phyloP scores from a whole-genome alignment of 2,797 vertebrate genomes.

The Gymnothorax reevesii region DNA sequence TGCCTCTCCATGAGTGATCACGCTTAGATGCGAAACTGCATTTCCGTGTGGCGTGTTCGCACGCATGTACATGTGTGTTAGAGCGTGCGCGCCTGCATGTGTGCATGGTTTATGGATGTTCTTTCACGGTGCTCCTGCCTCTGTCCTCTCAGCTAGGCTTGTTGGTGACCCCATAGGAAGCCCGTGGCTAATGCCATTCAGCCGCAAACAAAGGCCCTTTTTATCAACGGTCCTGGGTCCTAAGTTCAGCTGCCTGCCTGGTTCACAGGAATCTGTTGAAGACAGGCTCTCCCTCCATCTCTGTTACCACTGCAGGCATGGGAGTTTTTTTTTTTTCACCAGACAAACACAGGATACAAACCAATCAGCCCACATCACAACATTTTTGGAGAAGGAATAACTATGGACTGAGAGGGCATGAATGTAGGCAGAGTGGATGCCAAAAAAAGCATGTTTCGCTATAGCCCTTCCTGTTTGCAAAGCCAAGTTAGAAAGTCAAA shows the following conservation, averaged over 20 bases:
- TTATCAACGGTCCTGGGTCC: slow-evolving; percentile 78
- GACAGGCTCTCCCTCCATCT: slow-evolving; percentile 27
- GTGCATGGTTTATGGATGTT: slow-evolving; percentile 46
- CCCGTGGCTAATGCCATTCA: slow-evolving; percentile 92
- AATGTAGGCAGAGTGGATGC: slow-evolving; percentile 42
- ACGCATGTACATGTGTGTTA: not conserved
- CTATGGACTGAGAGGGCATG: slow-evolving; percentile 32
- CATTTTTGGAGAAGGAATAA: slow-evolving; percentile 45
- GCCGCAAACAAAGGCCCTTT: slow-evolving; percentile 83
- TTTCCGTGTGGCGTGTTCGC: not conserved
- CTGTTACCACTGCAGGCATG: slow-evolving; percentile 40
- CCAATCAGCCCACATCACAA: slow-evolving; percentile 54
- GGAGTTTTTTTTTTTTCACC: slow-evolving; percentile 48
- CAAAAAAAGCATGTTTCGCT: slow-evolving; percentile 37
- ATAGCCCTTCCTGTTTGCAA: slow-evolving; percentile 38
- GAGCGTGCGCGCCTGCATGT: not conserved
- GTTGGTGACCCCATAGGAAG: slow-evolving; percentile 87
- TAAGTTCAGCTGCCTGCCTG: slow-evolving; percentile 78
- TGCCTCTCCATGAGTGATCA: not conserved
- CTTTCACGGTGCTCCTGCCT: slow-evolving; percentile 74
- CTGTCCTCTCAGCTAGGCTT: slow-evolving; percentile 74
- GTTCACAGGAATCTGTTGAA: slow-evolving; percentile 75
- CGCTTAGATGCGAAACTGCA: not conserved
- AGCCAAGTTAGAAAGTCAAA: slow-evolving; percentile 39
- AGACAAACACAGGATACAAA: slow-evolving; percentile 60